phyloP scores from a whole-genome alignment of 2,888 invertebrate species.

The Lacanobia wlatinum region DNA sequence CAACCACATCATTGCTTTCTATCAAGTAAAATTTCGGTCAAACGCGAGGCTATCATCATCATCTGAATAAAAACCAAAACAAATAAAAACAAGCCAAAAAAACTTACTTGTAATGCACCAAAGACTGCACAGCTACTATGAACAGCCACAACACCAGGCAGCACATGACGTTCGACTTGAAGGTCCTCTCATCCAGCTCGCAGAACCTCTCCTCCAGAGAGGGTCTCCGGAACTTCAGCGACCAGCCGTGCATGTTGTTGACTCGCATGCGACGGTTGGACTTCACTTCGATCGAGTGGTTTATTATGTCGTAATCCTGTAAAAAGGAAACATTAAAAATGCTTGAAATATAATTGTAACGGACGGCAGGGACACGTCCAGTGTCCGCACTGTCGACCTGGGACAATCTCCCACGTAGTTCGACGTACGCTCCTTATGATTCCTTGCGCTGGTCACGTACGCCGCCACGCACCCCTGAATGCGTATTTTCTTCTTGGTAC shows the following conservation, averaged over 20 bases:
- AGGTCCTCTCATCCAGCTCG: conserved; percentile 97
- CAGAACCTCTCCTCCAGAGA: conserved; percentile 96
- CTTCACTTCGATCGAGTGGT: conserved; percentile 96
- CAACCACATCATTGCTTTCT: no score
- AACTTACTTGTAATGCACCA: conserved; percentile 93
- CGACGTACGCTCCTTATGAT: no score
- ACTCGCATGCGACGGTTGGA: conserved; percentile 97
- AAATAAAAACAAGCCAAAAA: background rate
- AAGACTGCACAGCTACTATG: conserved; percentile 94
- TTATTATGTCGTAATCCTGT: conserved; percentile 95
- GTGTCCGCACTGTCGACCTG: no score
- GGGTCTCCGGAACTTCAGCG: conserved; percentile 95
- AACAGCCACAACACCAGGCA: conserved; percentile 97
- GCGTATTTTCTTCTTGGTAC: no score
- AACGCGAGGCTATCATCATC: no score
- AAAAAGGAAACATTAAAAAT: conserved; percentile 9
- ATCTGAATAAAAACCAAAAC: background rate
- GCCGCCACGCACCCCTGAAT: no score
- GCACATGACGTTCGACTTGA: conserved; percentile 98
- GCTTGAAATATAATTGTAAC: no score
- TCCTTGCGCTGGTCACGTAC: no score
- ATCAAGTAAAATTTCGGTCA: no score
- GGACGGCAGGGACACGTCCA: no score
- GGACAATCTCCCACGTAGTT: no score
- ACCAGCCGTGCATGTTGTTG: conserved; percentile 96